phyloP scores from a whole-genome alignment of 2,797 vertebrate genomes.

The Hapalemur alaotrensis region DNA sequence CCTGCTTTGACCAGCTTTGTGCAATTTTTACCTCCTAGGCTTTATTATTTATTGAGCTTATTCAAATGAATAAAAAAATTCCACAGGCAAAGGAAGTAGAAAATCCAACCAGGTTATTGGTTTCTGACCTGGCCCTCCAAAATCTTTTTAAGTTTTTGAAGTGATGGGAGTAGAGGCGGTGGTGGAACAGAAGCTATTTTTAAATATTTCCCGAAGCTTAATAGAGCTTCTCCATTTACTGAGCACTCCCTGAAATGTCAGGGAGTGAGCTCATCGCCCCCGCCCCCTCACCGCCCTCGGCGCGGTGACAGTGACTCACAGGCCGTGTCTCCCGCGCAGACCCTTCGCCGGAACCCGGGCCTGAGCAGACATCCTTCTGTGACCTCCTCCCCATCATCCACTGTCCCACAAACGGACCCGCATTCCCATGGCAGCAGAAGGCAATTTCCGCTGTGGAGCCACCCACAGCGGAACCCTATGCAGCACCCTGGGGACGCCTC shows the following conservation, averaged over 20 bases:
- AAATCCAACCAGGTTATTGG: not conserved
- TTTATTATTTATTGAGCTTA: not conserved
- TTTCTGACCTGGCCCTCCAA: not conserved
- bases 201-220: not conserved
- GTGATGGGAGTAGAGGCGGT: not conserved
- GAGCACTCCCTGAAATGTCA: constrained; percentile 36
- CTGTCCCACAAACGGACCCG: too few relatives aligned
- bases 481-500: not conserved
- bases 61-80: not conserved
- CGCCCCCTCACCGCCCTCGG: not conserved
- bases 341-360: not conserved
- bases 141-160: not conserved
- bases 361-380: not conserved
- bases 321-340: not conserved
- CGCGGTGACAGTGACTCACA: not conserved
- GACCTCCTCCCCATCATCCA: accelerated
- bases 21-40: not conserved
- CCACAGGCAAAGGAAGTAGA: not conserved
- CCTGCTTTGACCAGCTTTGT: not conserved
- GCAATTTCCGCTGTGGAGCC: not conserved
- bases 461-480: accelerated
- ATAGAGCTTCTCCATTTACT: not conserved
- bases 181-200: not conserved
- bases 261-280: not conserved
- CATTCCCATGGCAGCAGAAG: not conserved